Percentiles rank a stretch among this genome's conserved stretches.
Conservation (phyloP, 2,797 vertebrate genomes). For the Sphaeramia orbicularis region DNA sequence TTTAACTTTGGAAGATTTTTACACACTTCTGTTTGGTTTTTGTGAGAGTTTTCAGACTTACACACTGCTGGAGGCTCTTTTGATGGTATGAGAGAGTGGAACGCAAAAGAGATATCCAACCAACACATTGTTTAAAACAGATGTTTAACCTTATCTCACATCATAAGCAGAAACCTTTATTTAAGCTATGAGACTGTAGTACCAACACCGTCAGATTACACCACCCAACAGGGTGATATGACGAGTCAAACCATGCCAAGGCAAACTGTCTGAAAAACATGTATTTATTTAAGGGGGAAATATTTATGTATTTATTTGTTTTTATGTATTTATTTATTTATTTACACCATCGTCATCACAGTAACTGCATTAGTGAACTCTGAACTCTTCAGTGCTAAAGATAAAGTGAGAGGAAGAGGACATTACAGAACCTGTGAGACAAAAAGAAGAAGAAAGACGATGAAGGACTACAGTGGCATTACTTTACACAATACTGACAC, state of each 20-base stretch:
- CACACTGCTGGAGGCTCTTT: slow-evolving; percentile 15
- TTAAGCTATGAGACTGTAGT: slow-evolving; percentile 32
- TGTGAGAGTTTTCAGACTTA: slow-evolving; percentile 21
- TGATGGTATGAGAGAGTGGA: slow-evolving; percentile 14
- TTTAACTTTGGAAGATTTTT: slow-evolving; percentile 37
- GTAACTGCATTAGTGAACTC: slow-evolving; percentile 46
- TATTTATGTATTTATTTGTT: slow-evolving; percentile 89
- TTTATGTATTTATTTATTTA: slow-evolving; percentile 86
- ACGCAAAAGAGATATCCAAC: slow-evolving; percentile 18
- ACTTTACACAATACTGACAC: slow-evolving; percentile 41
- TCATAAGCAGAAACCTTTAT: slow-evolving; percentile 22
- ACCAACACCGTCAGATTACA: slow-evolving; percentile 10
- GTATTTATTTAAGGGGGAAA: slow-evolving; percentile 78
- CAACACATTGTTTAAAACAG: not conserved
- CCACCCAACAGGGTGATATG: not conserved
- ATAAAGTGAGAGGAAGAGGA: slow-evolving; percentile 28
- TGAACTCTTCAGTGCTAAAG: slow-evolving; percentile 39
- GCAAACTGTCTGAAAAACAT: slow-evolving; percentile 59
- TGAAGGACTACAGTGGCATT: slow-evolving; percentile 33
- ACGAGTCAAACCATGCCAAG: slow-evolving; percentile 62
- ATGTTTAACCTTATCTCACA: slow-evolving; percentile 18
- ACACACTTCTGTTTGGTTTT: slow-evolving; percentile 24
- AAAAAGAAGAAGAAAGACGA: slow-evolving; percentile 16
- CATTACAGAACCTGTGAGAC: slow-evolving; percentile 10
- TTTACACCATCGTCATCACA: slow-evolving; percentile 46